Base-by-base conservation (phyloP, 1,140 invertebrate species). In the Macrocentrus cingulum region DNA sequence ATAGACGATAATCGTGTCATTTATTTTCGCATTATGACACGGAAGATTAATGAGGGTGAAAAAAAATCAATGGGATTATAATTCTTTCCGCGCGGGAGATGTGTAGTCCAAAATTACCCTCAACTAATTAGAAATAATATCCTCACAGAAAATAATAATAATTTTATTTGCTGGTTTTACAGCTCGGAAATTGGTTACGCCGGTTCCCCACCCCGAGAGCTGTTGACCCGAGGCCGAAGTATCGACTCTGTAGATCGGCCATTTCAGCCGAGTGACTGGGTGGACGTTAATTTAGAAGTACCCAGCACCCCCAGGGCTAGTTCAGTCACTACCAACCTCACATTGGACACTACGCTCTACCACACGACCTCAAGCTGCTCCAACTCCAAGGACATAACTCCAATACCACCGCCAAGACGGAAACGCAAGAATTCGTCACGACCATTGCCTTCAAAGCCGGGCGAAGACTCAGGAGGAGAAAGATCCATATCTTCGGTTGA, bases 251-350 rank as follows among this genome's bases (percentile, higher is more conserved):
- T 78, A 34, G 76, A 79, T 67, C 72, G 76, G 52, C 77, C 76
- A 29, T 80, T 80, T 64, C 77, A 80, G 63, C 77, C 81, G 20
- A 80, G 80, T 54, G 82, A 84, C 62, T 84, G 82, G 82, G 82
- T 81, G 15, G 81, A 83, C 64, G 81, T 78, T 54, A 76, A 81
- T 62, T 72, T 84, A 39, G 81, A 83, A 68, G 82, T 82, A 29
- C 78, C 81, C 16, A 72, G 74, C 60, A 74, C 80, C 56, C 74
- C 73, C 45, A 75, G 75, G 56, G 52, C 72, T 1, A 71, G 71
- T 62, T 68, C 74, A 18, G 62, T 58, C 25, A 65, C 76, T 29
- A 79, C 77, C 49, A 78, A 80, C 66, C 76, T 76, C 54, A 73
- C 74, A 49, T 66, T 74, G 29, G 66, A 70, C 61, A 67, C 58